phyloP scores from a whole-genome alignment of 2,113 vertebrate genomes.

The Sorex fumeus region DNA sequence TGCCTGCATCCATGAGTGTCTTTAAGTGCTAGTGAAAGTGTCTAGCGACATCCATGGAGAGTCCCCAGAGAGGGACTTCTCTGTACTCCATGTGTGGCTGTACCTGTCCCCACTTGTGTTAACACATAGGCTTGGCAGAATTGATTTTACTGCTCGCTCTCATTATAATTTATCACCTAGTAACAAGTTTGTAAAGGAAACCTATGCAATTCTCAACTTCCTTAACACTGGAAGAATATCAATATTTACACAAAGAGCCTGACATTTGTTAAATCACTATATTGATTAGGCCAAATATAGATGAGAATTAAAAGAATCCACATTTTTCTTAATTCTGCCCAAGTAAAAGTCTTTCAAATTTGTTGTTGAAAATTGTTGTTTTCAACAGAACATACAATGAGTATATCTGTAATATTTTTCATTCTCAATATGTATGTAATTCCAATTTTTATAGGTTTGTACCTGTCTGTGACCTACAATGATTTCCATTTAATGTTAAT shows the following conservation, averaged over 20 bases:
- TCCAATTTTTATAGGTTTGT: no score
- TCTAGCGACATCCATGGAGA: no score
- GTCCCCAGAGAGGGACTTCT: no score
- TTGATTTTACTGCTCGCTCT: background rate
- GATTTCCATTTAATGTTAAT: no score
- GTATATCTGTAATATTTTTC: background rate
- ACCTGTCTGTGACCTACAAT: no score
- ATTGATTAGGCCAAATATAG: background rate
- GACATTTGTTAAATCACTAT: background rate
- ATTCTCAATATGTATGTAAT: background rate
- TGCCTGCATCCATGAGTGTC: no score
- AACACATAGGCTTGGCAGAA: background rate
- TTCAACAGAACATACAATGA: background rate
- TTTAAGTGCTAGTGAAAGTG: no score
- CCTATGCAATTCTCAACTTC: background rate
- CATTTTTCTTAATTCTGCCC: background rate
- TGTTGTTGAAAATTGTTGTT: background rate
- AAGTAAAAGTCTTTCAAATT: background rate
- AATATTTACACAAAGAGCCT: constrained; percentile 21
- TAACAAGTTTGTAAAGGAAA: background rate
- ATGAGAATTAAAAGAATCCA: background rate
- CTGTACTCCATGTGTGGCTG: background rate
- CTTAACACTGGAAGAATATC: background rate
- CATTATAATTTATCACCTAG: background rate
- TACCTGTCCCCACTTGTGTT: background rate